These are phyloP conservation scores for Crotophaga sulcirostris DNA, from an alignment of 2,113 vertebrate species.

Conservation along the genomic window DNA sequence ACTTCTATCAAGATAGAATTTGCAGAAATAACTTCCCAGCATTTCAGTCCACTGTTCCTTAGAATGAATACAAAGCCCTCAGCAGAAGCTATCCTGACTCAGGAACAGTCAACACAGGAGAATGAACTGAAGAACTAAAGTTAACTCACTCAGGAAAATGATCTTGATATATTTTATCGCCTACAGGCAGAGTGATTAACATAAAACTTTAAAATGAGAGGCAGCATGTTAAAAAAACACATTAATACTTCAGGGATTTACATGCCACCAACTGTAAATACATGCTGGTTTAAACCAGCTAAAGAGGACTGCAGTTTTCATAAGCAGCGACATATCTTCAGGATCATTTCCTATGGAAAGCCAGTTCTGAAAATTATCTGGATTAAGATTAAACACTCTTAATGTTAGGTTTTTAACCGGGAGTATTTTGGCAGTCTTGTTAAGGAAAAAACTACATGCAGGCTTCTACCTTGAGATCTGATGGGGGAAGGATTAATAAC, in stretches of 20 bases:
- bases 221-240: background rate
- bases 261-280: background rate
- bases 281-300: background rate
- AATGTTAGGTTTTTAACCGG: background rate
- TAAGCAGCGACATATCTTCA: background rate
- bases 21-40: background rate
- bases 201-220: background rate
- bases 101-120: background rate
- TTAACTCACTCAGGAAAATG: background rate
- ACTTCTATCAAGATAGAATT: background rate
- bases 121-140: background rate
- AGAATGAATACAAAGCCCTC: background rate
- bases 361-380: background rate
- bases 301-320: background rate
- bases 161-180: background rate
- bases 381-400: background rate
- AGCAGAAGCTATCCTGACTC: background rate
- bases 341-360: background rate
- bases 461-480: background rate
- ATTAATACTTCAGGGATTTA: background rate
- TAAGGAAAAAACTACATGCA: rapidly evolving
- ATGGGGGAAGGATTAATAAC: background rate
- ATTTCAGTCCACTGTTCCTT: background rate
- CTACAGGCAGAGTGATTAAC: background rate
- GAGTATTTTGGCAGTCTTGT: background rate